These are phyloP conservation scores for Thymelicus sylvestris DNA, from an alignment of 2,888 invertebrate species.

Conservation along the genomic window DNA sequence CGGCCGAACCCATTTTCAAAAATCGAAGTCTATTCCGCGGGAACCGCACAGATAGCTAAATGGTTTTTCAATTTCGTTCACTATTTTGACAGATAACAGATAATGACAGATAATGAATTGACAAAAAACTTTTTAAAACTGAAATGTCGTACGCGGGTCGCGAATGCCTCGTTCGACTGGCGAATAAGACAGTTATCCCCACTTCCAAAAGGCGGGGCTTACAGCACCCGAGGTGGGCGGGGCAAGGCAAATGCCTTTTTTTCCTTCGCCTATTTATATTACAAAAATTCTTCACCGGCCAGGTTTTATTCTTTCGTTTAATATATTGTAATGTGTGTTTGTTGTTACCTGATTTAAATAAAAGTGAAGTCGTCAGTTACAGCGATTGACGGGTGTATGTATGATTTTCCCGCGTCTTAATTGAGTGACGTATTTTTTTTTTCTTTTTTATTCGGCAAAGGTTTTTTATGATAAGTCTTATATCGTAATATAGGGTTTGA, in stretches of 20 bases:
- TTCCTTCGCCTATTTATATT: slow-evolving; percentile 64
- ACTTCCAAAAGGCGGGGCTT: slow-evolving; percentile 63
- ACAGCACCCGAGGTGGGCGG: slow-evolving; percentile 58
- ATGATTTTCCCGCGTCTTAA: slow-evolving; percentile 61
- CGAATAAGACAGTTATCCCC: slow-evolving; percentile 64
- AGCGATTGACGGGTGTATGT: slow-evolving; percentile 51
- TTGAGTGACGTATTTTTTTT: slow-evolving; percentile 45
- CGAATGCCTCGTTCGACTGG: slow-evolving; percentile 73
- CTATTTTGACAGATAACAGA: slow-evolving; percentile 39
- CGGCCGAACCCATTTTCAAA: slow-evolving; percentile 29
- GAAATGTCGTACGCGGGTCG: slow-evolving; percentile 65
- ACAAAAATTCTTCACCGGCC: slow-evolving; percentile 49
- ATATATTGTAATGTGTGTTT: slow-evolving; percentile 76
- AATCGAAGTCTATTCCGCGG: slow-evolving; percentile 34
- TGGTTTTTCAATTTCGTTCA: slow-evolving; percentile 31
- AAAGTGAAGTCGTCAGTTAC: slow-evolving; percentile 64
- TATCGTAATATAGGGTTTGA: slow-evolving; percentile 2
- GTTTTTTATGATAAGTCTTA: slow-evolving; percentile 7
- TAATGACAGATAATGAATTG: slow-evolving; percentile 29
- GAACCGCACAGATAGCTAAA: slow-evolving; percentile 36
- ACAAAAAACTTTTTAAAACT: slow-evolving; percentile 46
- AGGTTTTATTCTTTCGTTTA: slow-evolving; percentile 70
- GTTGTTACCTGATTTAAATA: slow-evolving; percentile 71
- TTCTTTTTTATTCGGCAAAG: slow-evolving; percentile 35
- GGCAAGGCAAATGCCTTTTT: slow-evolving; percentile 52